phyloP scores from a whole-genome alignment of 2,797 vertebrate genomes.

The Sebastes baramenuke region DNA sequence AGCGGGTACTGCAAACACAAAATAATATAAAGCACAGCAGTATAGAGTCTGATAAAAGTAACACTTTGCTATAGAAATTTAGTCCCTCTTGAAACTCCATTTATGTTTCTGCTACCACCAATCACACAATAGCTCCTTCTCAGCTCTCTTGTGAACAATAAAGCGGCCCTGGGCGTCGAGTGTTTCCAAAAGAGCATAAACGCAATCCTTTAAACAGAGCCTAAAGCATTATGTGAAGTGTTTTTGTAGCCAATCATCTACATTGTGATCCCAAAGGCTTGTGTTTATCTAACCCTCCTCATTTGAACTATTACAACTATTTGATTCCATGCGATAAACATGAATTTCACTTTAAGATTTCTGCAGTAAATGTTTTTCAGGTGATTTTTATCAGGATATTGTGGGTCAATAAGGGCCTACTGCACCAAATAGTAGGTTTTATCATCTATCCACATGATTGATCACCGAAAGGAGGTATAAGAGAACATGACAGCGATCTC shows the following conservation, averaged over 20 bases:
- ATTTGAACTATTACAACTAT: background rate
- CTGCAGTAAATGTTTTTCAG: background rate
- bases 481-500: accelerated
- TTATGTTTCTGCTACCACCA: background rate
- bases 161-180: background rate
- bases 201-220: background rate
- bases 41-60: background rate
- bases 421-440: no score
- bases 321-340: background rate
- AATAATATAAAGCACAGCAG: background rate
- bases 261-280: background rate
- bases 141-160: background rate
- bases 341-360: background rate
- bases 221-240: background rate
- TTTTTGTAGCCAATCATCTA: background rate
- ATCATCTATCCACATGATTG: no score
- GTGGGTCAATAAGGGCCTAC: no score
- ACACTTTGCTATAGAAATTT: background rate
- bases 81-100: background rate
- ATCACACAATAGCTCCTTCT: background rate
- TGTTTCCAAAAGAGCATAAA: background rate
- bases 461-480: no score
- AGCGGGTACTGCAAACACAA: background rate
- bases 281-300: background rate
- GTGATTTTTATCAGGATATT: background rate